Conservation (phyloP, 2,113 vertebrate species). For the Mormyrus lacerda region DNA sequence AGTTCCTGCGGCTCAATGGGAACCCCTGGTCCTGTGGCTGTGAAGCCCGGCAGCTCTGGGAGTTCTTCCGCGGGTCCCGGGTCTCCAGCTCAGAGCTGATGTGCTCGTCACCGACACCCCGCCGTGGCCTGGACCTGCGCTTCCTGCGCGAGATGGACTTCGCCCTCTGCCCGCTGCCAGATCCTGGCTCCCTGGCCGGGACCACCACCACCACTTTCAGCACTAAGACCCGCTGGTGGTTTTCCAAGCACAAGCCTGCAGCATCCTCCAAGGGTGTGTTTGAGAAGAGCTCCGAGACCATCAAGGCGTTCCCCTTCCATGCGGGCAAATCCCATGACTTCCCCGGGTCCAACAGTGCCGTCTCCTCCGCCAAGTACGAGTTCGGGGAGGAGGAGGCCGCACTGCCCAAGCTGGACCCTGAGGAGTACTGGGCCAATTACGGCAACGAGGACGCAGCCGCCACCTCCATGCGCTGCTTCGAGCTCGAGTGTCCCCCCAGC, state of each 20-base stretch:
- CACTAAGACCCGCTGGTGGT: constrained; percentile 75
- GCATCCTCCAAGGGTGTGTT: constrained; percentile 73
- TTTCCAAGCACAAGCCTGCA: constrained; percentile 76
- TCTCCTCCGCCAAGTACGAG: constrained; percentile 56
- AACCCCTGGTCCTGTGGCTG: constrained; percentile 98
- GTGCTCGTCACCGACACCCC: constrained; percentile 72
- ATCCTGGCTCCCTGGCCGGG: constrained; percentile 66
- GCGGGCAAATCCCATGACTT: constrained; percentile 53
- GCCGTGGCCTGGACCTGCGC: constrained; percentile 79
- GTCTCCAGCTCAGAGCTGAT: constrained; percentile 84
- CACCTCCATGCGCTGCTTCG: constrained; percentile 62
- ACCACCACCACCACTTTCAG: constrained; percentile 72
- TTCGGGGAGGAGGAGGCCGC: constrained; percentile 64
- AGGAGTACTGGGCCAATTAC: constrained; percentile 73
- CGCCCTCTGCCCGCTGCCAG: constrained; percentile 70
- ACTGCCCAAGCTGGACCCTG: constrained; percentile 69
- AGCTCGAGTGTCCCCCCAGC: constrained; percentile 65
- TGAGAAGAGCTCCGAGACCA: constrained; percentile 64
- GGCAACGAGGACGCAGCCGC: constrained; percentile 71
- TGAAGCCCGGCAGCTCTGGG: constrained; percentile 81
- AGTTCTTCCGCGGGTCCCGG: constrained; percentile 79
- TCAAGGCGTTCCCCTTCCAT: constrained; percentile 65
- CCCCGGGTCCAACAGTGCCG: constrained; percentile 47
- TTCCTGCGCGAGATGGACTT: constrained; percentile 79
- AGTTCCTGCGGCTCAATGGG: constrained; percentile 91